Percentiles rank a stretch among this genome's conserved stretches.
Conservation (phyloP, 92 coral and sea anemone genomes). For the Pocillopora grandis region DNA sequence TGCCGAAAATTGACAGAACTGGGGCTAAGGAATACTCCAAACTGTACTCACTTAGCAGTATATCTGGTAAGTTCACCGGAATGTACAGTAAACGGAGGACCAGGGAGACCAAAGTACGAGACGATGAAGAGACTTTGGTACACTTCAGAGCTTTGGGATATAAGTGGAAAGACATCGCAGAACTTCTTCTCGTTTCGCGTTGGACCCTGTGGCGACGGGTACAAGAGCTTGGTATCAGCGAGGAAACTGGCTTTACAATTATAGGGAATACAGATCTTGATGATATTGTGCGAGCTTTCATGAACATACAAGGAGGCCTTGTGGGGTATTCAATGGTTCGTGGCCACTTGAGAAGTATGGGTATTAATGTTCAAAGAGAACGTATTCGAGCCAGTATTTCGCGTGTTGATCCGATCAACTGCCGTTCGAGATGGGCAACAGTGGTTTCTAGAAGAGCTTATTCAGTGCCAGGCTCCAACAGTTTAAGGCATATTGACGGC, state of each 20-base stretch:
- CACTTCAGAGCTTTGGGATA: conserved; percentile 69
- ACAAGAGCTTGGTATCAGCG: conserved; percentile 59
- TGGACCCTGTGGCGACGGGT: conserved; percentile 77
- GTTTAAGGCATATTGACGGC: conserved; percentile 77
- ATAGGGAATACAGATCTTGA: conserved; percentile 52
- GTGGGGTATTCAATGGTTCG: conserved; percentile 70
- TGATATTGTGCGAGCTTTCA: conserved; percentile 58
- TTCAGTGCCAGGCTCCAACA: conserved; percentile 63
- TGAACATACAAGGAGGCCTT: conserved; percentile 64
- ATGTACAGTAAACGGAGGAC: conserved; percentile 32
- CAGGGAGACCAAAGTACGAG: conserved; percentile 64
- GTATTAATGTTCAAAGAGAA: conserved; percentile 49
- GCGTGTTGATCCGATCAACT: conserved; percentile 62
- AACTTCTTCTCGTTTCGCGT: conserved; percentile 66
- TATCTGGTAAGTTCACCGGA: conserved; percentile 51
- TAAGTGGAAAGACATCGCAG: conserved; percentile 72
- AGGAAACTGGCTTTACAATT: conserved; percentile 62
- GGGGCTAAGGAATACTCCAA: conserved; percentile 54
- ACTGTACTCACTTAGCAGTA: conserved; percentile 66
- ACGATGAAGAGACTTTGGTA: conserved; percentile 64
- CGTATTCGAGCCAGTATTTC: conserved; percentile 53
- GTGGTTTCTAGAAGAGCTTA: conserved; percentile 58
- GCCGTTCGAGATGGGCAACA: conserved; percentile 64
- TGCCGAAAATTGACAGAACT: conserved; percentile 65
- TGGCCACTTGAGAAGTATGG: conserved; percentile 56